Percentiles rank a stretch among this genome's conserved stretches.
phyloP scores from a whole-genome alignment of 1,140 invertebrate genomes.

The Cepaea nemoralis region DNA sequence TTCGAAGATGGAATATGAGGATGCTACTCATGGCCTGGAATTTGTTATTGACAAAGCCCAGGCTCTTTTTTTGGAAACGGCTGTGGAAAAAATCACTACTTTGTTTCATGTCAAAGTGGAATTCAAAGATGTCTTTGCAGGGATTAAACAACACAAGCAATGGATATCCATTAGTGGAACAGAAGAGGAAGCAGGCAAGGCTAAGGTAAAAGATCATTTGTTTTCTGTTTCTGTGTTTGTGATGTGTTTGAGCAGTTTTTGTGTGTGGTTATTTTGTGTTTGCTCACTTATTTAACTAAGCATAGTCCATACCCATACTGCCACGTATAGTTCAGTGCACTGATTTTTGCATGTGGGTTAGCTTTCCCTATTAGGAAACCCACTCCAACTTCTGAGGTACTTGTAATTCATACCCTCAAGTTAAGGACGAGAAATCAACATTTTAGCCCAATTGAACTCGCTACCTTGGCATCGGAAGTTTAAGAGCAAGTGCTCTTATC shows the following conservation, averaged over 20 bases:
- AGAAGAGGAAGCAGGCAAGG: background rate
- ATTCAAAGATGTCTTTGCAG: background rate
- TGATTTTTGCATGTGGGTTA: no score
- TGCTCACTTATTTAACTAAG: no score
- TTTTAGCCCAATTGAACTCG: no score
- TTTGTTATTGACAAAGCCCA: constrained; percentile 5
- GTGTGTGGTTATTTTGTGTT: background rate
- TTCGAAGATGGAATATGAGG: background rate
- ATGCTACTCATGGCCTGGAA: background rate
- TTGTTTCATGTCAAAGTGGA: background rate
- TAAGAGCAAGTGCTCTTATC: no score
- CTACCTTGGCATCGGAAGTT: no score
- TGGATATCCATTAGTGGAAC: background rate
- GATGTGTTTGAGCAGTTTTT: background rate
- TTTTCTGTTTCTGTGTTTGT: background rate
- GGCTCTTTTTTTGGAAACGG: background rate
- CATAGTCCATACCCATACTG: no score
- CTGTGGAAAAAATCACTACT: background rate
- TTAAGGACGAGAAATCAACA: no score
- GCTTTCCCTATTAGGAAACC: no score
- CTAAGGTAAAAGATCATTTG: background rate
- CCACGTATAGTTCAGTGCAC: no score
- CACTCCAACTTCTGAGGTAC: no score
- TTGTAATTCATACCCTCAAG: no score
- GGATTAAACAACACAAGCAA: background rate